These are phyloP conservation scores for Poeciliopsis prolifica DNA, from an alignment of 2,113 vertebrate genomes.

Conservation along the genomic window DNA sequence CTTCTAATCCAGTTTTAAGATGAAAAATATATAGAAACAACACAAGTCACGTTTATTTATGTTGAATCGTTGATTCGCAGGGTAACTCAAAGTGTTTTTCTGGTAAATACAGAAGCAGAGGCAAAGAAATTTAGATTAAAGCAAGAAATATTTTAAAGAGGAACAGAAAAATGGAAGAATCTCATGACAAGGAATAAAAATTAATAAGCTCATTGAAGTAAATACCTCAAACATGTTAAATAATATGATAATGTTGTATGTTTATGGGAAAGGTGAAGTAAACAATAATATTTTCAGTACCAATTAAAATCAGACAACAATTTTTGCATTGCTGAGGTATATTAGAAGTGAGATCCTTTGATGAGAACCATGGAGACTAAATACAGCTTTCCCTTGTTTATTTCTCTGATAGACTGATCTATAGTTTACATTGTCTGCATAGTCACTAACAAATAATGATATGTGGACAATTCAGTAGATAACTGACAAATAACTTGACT, in stretches of 20 bases:
- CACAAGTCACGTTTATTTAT: background rate
- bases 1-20: constrained; percentile 9
- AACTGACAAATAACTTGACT: background rate
- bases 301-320: background rate
- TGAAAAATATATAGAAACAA: constrained; percentile 6
- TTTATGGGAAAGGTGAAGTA: background rate
- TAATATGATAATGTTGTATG: background rate
- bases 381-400: background rate
- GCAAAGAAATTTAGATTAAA: background rate
- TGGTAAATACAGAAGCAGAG: background rate
- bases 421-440: background rate
- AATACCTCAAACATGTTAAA: background rate
- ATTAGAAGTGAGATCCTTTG: background rate
- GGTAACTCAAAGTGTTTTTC: background rate
- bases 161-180: background rate
- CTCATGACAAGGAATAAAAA: background rate
- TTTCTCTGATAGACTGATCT: background rate
- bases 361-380: background rate
- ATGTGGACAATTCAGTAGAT: background rate
- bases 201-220: background rate
- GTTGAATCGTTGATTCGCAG: background rate
- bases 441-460: background rate
- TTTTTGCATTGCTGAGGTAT: background rate
- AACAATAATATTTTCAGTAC: background rate
- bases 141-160: background rate